These are phyloP conservation scores for Dinoponera quadriceps DNA, from an alignment of 1,140 invertebrate species.

Conservation along the genomic window DNA sequence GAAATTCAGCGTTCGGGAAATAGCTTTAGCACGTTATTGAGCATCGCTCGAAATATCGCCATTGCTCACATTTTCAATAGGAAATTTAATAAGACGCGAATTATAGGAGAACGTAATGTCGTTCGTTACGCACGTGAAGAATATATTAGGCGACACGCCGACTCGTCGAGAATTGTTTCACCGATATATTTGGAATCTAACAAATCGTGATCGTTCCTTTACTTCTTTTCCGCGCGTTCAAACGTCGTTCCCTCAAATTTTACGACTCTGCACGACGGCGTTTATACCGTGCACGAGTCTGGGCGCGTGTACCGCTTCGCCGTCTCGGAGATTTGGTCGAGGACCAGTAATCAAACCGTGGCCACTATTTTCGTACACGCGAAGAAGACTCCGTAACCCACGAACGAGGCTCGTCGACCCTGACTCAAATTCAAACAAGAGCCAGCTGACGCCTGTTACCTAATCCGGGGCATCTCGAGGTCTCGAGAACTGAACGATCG, in stretches of 20 bases:
- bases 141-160: background rate
- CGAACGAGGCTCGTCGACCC: conserved; percentile 73
- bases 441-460: conserved; percentile 73
- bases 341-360: conserved; percentile 56
- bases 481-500: conserved; percentile 61
- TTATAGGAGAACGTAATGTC: background rate
- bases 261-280: conserved; percentile 3
- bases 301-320: background rate
- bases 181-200: conserved; percentile 5
- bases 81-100: background rate
- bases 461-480: conserved; percentile 65
- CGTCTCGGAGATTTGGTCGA: conserved; percentile 67
- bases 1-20: too few species aligned
- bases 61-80: background rate
- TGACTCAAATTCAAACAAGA: conserved; percentile 79
- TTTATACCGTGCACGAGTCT: conserved; percentile 4
- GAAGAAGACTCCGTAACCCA: conserved; percentile 67
- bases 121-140: background rate
- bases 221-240: background rate
- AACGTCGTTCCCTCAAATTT: conserved; percentile 2
- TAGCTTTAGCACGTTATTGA: background rate
- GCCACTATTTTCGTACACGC: conserved; percentile 71
- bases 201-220: background rate
- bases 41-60: too few species aligned
- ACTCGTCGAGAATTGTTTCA: background rate